phyloP scores from a whole-genome alignment of 2,888 invertebrate species.

The Mayetiola destructor region DNA sequence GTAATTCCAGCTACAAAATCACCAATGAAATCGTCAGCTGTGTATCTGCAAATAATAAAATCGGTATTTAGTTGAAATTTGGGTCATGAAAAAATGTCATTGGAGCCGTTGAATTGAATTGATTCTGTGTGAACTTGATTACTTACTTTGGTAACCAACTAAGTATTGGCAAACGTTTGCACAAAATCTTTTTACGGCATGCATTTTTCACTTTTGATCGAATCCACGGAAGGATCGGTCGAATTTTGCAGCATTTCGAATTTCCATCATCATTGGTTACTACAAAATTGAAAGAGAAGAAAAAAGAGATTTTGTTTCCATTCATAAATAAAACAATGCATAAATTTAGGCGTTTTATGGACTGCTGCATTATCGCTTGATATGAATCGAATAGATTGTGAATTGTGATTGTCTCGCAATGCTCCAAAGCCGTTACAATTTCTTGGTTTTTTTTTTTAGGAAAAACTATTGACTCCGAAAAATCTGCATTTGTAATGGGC shows the following conservation, averaged over 20 bases:
- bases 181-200: constrained; percentile 55
- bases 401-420: too few species aligned
- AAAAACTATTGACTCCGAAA: too few species aligned
- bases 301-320: too few species aligned
- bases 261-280: constrained; percentile 36
- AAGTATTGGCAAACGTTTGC: constrained; percentile 59
- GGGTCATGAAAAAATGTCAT: background rate
- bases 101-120: background rate
- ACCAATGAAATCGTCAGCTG: constrained; percentile 55
- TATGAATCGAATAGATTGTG: too few species aligned
- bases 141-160: constrained; percentile 56
- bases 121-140: background rate
- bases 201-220: constrained; percentile 36
- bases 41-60: constrained; percentile 41
- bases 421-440: too few species aligned
- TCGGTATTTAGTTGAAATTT: background rate
- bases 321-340: too few species aligned
- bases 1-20: constrained; percentile 85
- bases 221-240: constrained; percentile 24
- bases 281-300: too few species aligned
- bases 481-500: too few species aligned
- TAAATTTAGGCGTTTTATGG: too few species aligned
- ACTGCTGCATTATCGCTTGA: too few species aligned
- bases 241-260: constrained; percentile 24
- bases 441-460: too few species aligned